A percentile compares a stretch with the other conserved stretches of the same genome.
phyloP scores from a whole-genome alignment of 2,888 invertebrate species.

The Saturnia japonica region DNA sequence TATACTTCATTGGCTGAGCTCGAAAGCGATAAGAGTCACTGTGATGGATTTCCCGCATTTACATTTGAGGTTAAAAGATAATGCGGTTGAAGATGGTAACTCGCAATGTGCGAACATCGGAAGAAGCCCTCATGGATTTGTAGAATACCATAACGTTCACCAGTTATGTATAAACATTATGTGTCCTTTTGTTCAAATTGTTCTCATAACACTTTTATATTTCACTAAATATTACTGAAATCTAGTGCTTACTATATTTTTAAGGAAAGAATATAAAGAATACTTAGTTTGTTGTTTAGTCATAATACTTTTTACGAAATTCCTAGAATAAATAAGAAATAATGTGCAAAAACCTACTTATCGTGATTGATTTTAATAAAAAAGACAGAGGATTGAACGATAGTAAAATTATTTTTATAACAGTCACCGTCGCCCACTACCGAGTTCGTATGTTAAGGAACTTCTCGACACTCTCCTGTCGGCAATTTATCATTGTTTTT shows the following conservation, averaged over 20 bases:
- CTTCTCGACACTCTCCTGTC: slow-evolving; percentile 51
- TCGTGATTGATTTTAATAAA: slow-evolving; percentile 38
- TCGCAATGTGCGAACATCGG: too few relatives aligned
- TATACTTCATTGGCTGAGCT: too few relatives aligned
- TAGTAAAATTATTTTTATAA: slow-evolving; percentile 39
- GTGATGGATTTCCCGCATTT: background rate
- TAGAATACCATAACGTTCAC: too few relatives aligned
- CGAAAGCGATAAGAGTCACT: too few relatives aligned
- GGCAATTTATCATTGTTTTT: slow-evolving; percentile 73
- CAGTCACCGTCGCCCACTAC: slow-evolving; percentile 44
- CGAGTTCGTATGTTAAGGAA: slow-evolving; percentile 56
- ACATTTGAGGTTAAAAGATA: background rate
- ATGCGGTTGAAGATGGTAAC: background rate
- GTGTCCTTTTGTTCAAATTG: too few relatives aligned
- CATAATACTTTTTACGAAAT: slow-evolving; percentile 12
- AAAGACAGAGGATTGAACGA: slow-evolving; percentile 47
- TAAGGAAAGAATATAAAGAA: background rate
- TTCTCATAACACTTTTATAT: too few relatives aligned
- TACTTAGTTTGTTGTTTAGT: background rate
- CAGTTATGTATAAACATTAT: too few relatives aligned
- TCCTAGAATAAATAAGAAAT: slow-evolving; percentile 20
- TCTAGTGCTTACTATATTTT: background rate
- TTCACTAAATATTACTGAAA: background rate
- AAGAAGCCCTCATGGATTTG: too few relatives aligned
- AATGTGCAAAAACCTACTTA: slow-evolving; percentile 22